A percentile compares a stretch with the other conserved stretches of the same genome.
phyloP scores from a whole-genome alignment of 2,797 vertebrate species.

The Lemur catta region DNA sequence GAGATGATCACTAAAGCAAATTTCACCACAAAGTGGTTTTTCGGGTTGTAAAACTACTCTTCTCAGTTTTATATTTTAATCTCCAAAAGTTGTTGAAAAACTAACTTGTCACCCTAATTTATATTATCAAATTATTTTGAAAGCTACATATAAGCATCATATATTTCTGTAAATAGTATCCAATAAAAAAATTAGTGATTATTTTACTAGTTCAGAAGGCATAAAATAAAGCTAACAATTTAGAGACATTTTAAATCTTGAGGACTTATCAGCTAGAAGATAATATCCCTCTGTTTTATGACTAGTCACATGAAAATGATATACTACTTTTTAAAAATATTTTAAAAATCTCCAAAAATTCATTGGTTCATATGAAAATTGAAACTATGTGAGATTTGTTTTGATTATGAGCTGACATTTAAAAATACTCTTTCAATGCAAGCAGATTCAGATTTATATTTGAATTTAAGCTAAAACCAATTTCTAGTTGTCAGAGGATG shows the following conservation, averaged over 20 bases:
- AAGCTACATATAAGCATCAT: neutral
- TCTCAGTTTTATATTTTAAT: conserved; percentile 59
- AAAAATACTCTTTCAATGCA: neutral
- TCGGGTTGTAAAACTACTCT: neutral
- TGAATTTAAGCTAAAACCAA: conserved; percentile 63
- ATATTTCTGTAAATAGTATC: neutral
- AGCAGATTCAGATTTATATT: neutral
- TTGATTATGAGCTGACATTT: neutral
- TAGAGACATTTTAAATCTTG: neutral
- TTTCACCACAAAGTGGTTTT: conserved; percentile 58
- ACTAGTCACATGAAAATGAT: neutral
- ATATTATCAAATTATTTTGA: neutral
- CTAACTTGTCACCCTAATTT: neutral
- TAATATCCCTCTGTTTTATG: neutral
- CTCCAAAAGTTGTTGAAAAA: neutral
- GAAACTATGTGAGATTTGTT: neutral
- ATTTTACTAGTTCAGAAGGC: conserved; percentile 18
- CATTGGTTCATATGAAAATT: neutral
- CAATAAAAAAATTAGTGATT: conserved; percentile 63
- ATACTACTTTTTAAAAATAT: neutral
- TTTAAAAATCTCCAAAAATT: neutral
- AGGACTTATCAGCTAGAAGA: neutral
- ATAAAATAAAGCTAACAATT: neutral
- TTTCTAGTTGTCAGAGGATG: conserved; percentile 42
- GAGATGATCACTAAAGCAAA: neutral